Base-by-base conservation (phyloP, 2,888 invertebrate genomes). In the Drosophila kokeensis region DNA sequence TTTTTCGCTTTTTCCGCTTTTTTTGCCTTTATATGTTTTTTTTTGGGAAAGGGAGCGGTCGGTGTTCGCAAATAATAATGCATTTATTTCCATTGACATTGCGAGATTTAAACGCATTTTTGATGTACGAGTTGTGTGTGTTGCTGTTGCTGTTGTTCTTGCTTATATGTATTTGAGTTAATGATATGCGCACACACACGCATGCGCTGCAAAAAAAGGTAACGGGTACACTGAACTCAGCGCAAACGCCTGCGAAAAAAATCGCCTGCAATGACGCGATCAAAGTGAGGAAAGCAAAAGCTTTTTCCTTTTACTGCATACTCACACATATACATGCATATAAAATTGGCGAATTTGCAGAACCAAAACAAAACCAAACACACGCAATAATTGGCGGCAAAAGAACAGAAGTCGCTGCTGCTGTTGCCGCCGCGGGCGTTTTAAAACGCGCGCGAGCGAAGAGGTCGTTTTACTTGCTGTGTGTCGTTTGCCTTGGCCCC, bases 151-250 rank as follows among this genome's bases (percentile, higher is more conserved):
- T 29, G 63, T 83, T 82, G 69, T 75, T 75, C 63, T 48, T 29
- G 30, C 48, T 15, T 13, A 55, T 29, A 38, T 29, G n/a, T 76
- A 76, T 81, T 81, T 80, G 55, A 78, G 75, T 78, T 81, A 78
- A 82, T 78, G 78, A 78, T 81, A 57, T 48, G 52, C 15, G 27
- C 24, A 49, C 32, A 55, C 15, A 49, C 32, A 73, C 57, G 60
- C 55, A 57, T 36, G 52, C 60, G 67, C 67, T 66, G 57, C 55
- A 38, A 52, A 74, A 87, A 87, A 85, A 87, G 89, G 85, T 85
- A 86, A 89, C 88, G 88, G 64, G 85, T 86, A 81, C 89, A 89
- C 81, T 86, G 85, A 86, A 86, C 85, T 82, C 82, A 32, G 53
- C 49, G 49, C 65, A 53, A 65, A 40, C 57, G 58, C 52, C 66